These are phyloP conservation scores for Cordilura impudica DNA, from an alignment of 2,888 invertebrate genomes.

Conservation along the genomic window DNA sequence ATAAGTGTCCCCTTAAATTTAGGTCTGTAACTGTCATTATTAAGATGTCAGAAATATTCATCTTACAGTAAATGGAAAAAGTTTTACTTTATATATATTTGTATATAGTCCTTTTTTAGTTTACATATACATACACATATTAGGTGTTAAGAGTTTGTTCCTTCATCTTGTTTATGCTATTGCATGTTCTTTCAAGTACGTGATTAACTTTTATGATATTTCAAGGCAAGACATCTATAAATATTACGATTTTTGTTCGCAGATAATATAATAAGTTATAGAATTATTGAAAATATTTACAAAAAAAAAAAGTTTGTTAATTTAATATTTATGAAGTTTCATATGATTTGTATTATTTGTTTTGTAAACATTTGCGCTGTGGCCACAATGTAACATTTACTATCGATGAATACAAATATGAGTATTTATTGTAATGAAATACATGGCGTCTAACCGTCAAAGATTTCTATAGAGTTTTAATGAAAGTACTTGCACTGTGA, in stretches of 20 bases:
- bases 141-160: conserved; percentile 31
- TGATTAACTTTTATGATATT: conserved; percentile 27
- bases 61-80: conserved; percentile 50
- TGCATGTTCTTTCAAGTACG: conserved; percentile 31
- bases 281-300: neutral
- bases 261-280: conserved; percentile 8
- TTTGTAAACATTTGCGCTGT: conserved; percentile 24
- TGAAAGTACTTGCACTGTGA: neutral
- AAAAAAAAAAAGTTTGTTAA: conserved; percentile 15
- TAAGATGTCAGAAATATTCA: conserved; percentile 43
- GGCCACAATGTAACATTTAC: conserved; percentile 35
- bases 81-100: conserved; percentile 34
- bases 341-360: neutral
- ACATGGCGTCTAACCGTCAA: conserved; percentile 9
- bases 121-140: no score
- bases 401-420: conserved; percentile 5
- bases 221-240: conserved; percentile 1
- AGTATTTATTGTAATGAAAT: conserved; percentile 19
- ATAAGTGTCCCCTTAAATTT: neutral
- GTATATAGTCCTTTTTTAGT: neutral
- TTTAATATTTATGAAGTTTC: conserved; percentile 28
- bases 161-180: neutral
- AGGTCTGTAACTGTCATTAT: conserved; percentile 13
- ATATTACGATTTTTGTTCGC: conserved; percentile 7
- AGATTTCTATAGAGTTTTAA: neutral